Evolutionary conservation across 2,797 vertebrate genomes (phyloP).

Genomic region (Semaprochilodus insignis): DNA sequence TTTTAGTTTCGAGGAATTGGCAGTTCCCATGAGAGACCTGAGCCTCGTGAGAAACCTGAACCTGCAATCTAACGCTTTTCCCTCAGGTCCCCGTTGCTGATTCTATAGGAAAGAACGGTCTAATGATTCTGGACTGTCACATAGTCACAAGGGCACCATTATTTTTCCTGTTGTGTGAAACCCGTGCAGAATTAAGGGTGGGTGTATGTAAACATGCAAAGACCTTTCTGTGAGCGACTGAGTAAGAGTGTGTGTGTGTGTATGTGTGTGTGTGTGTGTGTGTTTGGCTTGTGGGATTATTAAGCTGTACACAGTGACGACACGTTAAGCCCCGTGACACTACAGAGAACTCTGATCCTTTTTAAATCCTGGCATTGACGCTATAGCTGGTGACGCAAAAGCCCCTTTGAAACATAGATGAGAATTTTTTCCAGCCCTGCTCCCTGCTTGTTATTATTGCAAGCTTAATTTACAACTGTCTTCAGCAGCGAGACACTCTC

Average conservation of each 20-base stretch:
- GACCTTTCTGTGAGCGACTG: constrained; percentile 31
- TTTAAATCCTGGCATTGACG: constrained; percentile 56
- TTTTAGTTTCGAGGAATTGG: not conserved
- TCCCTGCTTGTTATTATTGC: constrained; percentile 38
- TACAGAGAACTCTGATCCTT: constrained; percentile 58
- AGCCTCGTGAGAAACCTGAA: not conserved
- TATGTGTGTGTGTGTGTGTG: constrained; percentile 30
- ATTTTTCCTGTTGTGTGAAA: constrained; percentile 2
- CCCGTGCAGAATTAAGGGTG: not conserved
- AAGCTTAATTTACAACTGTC: constrained; percentile 39
- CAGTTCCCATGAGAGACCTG: not conserved
- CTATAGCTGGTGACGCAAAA: constrained; percentile 47
- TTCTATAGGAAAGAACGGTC: constrained; percentile 1
- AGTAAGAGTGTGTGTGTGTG: constrained; percentile 43
- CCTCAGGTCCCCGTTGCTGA: constrained; percentile 1
- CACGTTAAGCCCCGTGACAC: constrained; percentile 44
- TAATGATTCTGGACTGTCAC: constrained; percentile 8
- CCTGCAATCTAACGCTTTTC: not conserved
- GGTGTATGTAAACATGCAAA: constrained; percentile 35
- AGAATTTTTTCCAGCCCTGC: constrained; percentile 35
- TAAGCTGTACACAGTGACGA: constrained; percentile 50
- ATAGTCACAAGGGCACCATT: not conserved
- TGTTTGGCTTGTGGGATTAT: constrained; percentile 52
- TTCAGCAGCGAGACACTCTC: not conserved
- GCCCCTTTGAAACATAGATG: constrained; percentile 49